phyloP scores from a whole-genome alignment of 2,113 vertebrate species.

The Oostethus manadensis region DNA sequence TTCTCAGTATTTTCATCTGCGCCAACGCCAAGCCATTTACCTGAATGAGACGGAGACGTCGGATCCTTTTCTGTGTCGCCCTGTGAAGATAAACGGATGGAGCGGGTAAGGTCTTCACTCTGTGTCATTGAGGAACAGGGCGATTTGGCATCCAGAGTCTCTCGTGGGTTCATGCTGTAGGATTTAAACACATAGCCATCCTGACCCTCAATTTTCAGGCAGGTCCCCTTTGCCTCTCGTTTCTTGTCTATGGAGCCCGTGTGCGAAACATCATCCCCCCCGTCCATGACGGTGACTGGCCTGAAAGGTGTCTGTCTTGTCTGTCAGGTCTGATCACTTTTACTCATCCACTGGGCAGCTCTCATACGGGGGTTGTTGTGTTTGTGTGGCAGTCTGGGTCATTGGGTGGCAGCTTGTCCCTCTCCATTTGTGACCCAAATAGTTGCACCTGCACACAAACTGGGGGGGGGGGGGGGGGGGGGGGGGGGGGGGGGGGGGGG shows the following conservation, averaged over 20 bases:
- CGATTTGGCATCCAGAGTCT: conserved; percentile 42
- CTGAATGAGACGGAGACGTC: conserved; percentile 55
- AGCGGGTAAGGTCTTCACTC: conserved; percentile 68
- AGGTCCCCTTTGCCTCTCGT: conserved; percentile 68
- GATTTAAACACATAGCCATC: conserved; percentile 76
- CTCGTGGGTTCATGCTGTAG: conserved; percentile 65
- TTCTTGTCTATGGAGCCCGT: conserved; percentile 59
- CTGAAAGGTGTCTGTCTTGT: conserved; percentile 42
- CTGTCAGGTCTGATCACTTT: conserved; percentile 48
- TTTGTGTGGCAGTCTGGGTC: conserved; percentile 37
- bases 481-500: background rate
- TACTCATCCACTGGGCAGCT: conserved; percentile 62
- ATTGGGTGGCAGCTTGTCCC: conserved; percentile 40
- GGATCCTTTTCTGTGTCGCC: conserved; percentile 52
- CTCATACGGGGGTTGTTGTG: conserved; percentile 49
- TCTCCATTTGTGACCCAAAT: conserved; percentile 61
- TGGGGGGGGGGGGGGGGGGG: conserved; percentile 15
- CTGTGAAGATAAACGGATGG: conserved; percentile 72
- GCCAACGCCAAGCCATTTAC: conserved; percentile 54
- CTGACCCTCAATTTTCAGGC: conserved; percentile 74
- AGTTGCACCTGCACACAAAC: conserved; percentile 38
- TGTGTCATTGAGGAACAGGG: conserved; percentile 53
- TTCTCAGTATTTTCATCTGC: conserved; percentile 35
- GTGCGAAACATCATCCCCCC: conserved; percentile 63
- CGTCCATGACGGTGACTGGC: conserved; percentile 68